Conservation (phyloP, 2,113 vertebrate species). For the Apaloderma vittatum region DNA sequence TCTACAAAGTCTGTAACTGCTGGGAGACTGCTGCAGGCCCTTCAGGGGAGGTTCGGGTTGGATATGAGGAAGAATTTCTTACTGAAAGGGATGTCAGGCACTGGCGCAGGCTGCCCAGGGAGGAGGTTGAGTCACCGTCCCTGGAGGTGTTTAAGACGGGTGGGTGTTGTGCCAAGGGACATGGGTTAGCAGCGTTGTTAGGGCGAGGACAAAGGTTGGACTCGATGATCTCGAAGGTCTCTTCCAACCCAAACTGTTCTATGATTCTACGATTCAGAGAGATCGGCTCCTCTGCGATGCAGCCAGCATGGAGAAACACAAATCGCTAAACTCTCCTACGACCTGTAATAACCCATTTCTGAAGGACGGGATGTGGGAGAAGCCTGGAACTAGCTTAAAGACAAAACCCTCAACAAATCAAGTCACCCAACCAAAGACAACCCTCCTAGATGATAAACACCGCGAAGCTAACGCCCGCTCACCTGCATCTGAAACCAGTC, state of each 20-base stretch:
- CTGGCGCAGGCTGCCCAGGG: too few species aligned
- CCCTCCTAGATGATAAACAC: background rate
- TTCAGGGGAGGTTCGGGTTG: too few species aligned
- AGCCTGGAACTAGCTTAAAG: background rate
- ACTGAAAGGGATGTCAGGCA: too few species aligned
- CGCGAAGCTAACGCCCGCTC: background rate
- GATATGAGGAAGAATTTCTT: too few species aligned
- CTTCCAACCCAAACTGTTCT: too few species aligned
- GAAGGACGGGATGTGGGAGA: background rate
- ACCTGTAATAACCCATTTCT: rapidly evolving
- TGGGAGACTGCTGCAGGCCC: background rate
- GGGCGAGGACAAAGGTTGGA: too few species aligned
- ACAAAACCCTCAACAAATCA: background rate
- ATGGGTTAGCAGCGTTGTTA: too few species aligned
- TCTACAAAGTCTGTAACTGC: background rate
- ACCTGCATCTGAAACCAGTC: background rate
- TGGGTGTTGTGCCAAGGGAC: too few species aligned
- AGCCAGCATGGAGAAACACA: background rate
- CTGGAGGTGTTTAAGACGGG: too few species aligned
- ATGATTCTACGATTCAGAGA: too few species aligned
- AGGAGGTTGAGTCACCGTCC: too few species aligned
- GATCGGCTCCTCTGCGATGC: background rate
- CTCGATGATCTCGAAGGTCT: too few species aligned
- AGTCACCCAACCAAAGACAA: background rate
- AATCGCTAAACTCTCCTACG: background rate